Conservation (phyloP, 2,797 vertebrate genomes). For the Anomalospiza imberbis region DNA sequence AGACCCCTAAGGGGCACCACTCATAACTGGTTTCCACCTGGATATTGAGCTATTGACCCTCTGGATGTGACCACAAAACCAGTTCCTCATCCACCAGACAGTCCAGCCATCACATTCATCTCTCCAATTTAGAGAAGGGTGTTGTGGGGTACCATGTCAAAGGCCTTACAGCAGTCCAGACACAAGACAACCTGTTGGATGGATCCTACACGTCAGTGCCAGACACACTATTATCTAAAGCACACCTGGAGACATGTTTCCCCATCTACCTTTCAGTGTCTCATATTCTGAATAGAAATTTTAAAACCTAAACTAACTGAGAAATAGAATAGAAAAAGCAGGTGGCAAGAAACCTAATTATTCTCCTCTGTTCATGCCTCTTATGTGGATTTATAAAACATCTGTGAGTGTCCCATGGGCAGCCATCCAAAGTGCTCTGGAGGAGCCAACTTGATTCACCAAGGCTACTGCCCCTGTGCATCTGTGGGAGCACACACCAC, state of each 20-base stretch:
- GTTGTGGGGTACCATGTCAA: not conserved
- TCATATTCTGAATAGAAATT: not conserved
- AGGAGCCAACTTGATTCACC: not conserved
- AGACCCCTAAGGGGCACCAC: not conserved
- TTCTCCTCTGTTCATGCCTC: not conserved
- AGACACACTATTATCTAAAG: not conserved
- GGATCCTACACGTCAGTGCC: not conserved
- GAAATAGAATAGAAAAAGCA: conserved; percentile 22
- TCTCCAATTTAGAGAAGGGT: not conserved
- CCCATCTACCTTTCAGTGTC: not conserved
- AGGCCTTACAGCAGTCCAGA: not conserved
- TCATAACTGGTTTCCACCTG: not conserved
- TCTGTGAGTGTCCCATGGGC: not conserved
- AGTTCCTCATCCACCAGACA: not conserved
- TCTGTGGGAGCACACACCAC: not conserved
- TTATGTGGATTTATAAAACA: not conserved
- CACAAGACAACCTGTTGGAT: not conserved
- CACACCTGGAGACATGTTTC: not conserved
- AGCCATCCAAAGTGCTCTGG: not conserved
- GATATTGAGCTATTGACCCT: not conserved
- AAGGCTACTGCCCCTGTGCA: not conserved
- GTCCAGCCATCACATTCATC: not conserved
- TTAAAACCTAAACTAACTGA: not conserved
- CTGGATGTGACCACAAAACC: not conserved
- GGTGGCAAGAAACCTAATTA: conserved; percentile 6